Conservation (phyloP, 2,888 invertebrate species). For the Leptothorax acervorum region DNA sequence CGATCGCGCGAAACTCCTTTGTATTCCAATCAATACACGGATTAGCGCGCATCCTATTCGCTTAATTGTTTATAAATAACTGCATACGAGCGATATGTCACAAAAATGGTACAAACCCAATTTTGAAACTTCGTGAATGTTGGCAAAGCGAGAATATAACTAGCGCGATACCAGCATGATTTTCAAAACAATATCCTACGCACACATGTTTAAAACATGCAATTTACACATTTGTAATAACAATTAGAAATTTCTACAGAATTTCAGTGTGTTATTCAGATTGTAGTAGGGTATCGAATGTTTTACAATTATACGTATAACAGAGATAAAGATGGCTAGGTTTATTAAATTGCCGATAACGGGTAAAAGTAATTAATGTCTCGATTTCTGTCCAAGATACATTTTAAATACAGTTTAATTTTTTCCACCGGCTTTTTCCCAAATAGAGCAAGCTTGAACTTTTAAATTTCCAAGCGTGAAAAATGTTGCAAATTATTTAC, state of each 20-base stretch:
- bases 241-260: neutral
- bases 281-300: neutral
- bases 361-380: neutral
- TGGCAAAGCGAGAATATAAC: neutral
- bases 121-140: neutral
- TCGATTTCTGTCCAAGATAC: neutral
- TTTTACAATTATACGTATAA: neutral
- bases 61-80: constrained; percentile 21
- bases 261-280: neutral
- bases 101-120: neutral
- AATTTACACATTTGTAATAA: neutral
- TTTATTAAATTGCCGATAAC: neutral
- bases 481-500: neutral
- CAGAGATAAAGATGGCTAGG: neutral
- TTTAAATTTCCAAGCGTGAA: neutral
- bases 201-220: neutral
- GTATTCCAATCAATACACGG: neutral
- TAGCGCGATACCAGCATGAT: neutral
- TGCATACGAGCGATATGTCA: neutral
- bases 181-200: neutral
- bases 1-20: constrained; percentile 12
- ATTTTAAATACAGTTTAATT: neutral
- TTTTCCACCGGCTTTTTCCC: neutral
- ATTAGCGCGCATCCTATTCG: neutral
- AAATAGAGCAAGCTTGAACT: neutral